These are phyloP conservation scores for Apogon hyalosoma DNA, from an alignment of 2,797 vertebrate genomes.

Conservation along the genomic window DNA sequence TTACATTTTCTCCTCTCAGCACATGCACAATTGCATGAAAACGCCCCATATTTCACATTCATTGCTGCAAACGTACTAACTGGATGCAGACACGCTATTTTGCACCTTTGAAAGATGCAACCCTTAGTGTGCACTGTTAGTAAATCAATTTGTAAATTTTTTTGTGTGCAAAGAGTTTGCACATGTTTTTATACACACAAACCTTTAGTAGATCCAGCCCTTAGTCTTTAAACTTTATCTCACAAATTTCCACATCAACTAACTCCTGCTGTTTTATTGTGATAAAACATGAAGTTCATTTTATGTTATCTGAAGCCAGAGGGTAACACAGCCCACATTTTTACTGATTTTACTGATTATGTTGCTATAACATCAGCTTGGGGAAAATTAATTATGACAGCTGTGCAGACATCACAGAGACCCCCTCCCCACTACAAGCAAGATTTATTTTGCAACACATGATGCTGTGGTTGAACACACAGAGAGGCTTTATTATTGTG, in stretches of 20 bases:
- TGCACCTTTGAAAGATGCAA: too few species aligned
- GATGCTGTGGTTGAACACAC: slow-evolving; percentile 6
- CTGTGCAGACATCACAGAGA: slow-evolving; percentile 21
- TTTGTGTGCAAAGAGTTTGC: too few species aligned
- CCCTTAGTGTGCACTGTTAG: too few species aligned
- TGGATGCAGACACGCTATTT: too few species aligned
- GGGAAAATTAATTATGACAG: slow-evolving; percentile 35
- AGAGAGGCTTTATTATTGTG: background rate
- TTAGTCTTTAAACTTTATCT: background rate
- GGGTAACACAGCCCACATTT: slow-evolving; percentile 26
- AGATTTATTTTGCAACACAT: slow-evolving; percentile 21
- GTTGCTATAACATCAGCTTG: slow-evolving; percentile 19
- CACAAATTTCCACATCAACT: slow-evolving; percentile 10
- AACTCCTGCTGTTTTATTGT: slow-evolving; percentile 29
- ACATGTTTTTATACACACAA: too few species aligned
- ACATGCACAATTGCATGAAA: too few species aligned
- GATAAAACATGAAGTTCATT: slow-evolving; percentile 40
- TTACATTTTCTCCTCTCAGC: too few species aligned
- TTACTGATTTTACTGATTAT: slow-evolving; percentile 28
- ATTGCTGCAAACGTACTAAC: too few species aligned
- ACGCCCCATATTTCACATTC: too few species aligned
- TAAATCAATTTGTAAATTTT: too few species aligned
- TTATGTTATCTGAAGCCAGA: slow-evolving; percentile 30
- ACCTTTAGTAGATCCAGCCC: too few species aligned
- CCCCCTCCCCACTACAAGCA: background rate